phyloP scores from a whole-genome alignment of 2,113 vertebrate species.

The Solenodon paradoxus region DNA sequence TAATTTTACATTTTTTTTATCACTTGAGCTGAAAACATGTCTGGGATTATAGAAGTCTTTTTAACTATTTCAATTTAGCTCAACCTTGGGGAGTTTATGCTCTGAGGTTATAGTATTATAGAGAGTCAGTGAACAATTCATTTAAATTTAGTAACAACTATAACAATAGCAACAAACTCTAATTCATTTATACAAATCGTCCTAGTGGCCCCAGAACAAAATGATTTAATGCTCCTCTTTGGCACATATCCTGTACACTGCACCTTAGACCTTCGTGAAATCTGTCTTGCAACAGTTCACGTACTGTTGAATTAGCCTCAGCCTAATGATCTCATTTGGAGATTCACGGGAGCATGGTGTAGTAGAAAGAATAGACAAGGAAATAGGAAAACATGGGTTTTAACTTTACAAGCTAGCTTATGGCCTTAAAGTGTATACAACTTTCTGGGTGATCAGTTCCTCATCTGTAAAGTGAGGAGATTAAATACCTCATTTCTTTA shows the following conservation, averaged over 20 bases:
- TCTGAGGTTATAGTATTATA: neutral
- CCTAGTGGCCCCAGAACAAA: neutral
- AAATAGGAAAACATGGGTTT: neutral
- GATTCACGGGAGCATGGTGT: neutral
- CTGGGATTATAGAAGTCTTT: neutral
- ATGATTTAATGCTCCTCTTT: neutral
- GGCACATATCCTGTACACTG: neutral
- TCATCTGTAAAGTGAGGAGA: neutral
- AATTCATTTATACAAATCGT: neutral
- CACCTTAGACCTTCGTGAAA: slow-evolving; percentile 39
- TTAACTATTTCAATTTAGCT: neutral
- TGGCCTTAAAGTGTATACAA: neutral
- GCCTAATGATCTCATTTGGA: neutral
- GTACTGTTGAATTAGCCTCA: neutral
- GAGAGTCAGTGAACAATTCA: neutral
- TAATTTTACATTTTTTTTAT: neutral
- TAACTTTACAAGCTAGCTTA: neutral
- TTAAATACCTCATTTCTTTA: neutral
- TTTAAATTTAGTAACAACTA: neutral
- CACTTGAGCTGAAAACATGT: neutral
- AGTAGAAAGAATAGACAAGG: neutral
- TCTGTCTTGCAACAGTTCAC: neutral
- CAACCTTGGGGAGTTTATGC: neutral
- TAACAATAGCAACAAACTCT: neutral
- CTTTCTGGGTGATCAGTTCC: neutral